Evolutionary conservation across 1,140 invertebrate species (phyloP), one percentile per base, ranked within the genome.

Genomic region (Drosophila sucinea): DNA sequence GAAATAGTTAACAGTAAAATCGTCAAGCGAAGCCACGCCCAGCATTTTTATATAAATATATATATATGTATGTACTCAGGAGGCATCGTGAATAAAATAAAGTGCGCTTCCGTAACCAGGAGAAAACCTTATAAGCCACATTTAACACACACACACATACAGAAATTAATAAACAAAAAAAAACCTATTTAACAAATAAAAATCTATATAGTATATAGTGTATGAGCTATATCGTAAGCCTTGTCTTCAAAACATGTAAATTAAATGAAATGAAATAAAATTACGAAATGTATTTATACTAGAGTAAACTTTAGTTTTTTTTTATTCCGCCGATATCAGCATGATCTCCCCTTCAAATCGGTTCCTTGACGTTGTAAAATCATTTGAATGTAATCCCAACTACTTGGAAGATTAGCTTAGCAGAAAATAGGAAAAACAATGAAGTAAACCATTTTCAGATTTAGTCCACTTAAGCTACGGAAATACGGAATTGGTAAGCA

Each of bases 1-100:
- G 81, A 85, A 86, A 81, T 77, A 81, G 70, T 78, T 81, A 81
- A 86, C 79, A 81, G 54, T 70, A 70, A 76, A 65, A 62, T 38
- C 44, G 8, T 51, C 23, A 51, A 51, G 44, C 44, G 44, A 51
- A 51, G 44, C 44, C 44, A 51, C 44, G 44, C 44, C 44, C 44
- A 51, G 44, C 44, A 51, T 51, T 51, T 51, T 51, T 64, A 72
- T 25, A 54, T 41, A 60, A 55, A 69, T 44, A 40, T 40, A 41
- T 41, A 41, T 25, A 51, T 51, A 51, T 51, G 44, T 51, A 51
- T 51, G 23, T 51, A 51, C 44, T 51, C 44, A 51, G 44, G 44
- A 51, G 44, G 44, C 44, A 51, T 51, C 44, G 44, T 51, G 44
- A 51, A 51, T 51, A 51, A 51, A 25, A 51, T 51, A 51, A 51